Percentiles rank a stretch among this genome's conserved stretches.
Conservation (phyloP, 1,140 invertebrate species). For the Aphaenogaster floridana region DNA sequence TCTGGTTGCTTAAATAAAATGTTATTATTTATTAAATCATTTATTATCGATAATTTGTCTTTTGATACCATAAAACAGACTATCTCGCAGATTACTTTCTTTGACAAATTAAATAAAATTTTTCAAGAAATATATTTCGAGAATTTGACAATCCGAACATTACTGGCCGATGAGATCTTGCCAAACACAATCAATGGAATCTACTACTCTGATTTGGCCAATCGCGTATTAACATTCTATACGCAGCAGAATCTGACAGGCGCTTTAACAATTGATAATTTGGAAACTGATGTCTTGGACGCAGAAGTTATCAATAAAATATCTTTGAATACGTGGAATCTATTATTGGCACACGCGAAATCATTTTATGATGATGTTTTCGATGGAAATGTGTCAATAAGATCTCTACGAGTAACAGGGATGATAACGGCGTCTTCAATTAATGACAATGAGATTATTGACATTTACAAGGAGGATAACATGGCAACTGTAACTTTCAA, state of each 20-base stretch:
- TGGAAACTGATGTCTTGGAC: conserved; percentile 68
- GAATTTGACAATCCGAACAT: conserved; percentile 67
- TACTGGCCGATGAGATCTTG: conserved; percentile 69
- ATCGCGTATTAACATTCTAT: conserved; percentile 63
- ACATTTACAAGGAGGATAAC: conserved; percentile 65
- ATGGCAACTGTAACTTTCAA: conserved; percentile 72
- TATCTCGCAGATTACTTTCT: conserved; percentile 66
- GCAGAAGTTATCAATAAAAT: conserved; percentile 73
- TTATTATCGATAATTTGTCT: conserved; percentile 72
- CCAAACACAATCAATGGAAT: conserved; percentile 72
- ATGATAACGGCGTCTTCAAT: conserved; percentile 67
- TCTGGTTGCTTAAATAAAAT: conserved; percentile 68
- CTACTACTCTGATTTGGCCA: conserved; percentile 69
- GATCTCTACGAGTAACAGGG: conserved; percentile 73
- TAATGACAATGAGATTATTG: conserved; percentile 63
- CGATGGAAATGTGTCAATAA: conserved; percentile 49
- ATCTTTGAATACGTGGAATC: conserved; percentile 62
- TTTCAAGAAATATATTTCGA: conserved; percentile 66
- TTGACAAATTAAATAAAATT: conserved; percentile 57
- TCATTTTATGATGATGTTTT: conserved; percentile 3
- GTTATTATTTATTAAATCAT: conserved; percentile 70
- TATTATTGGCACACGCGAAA: conserved; percentile 1
- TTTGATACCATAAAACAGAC: conserved; percentile 72
- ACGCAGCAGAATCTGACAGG: conserved; percentile 69
- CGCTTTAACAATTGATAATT: conserved; percentile 68